Evolutionary conservation across 2,888 invertebrate genomes (phyloP).

Genomic region (Hedychridium roseum): DNA sequence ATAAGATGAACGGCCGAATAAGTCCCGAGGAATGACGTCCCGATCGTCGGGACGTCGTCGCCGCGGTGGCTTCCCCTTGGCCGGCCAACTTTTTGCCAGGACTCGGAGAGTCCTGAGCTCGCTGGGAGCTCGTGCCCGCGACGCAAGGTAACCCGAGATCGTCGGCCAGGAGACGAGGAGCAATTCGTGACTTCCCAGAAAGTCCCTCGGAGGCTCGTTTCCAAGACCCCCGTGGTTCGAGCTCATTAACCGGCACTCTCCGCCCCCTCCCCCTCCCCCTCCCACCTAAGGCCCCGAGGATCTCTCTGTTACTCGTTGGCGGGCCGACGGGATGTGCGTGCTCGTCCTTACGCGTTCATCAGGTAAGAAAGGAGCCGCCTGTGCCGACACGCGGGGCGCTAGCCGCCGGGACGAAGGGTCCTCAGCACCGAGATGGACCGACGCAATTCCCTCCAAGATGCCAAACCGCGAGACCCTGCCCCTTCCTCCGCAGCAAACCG

Average conservation of each 20-base stretch:
- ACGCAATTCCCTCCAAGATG: too few relatives aligned
- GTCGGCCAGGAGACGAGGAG: conserved; percentile 22
- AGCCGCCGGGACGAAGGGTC: conserved; percentile 53
- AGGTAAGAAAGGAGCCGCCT: conserved; percentile 64
- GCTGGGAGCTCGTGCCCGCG: too few relatives aligned
- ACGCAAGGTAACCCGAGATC: conserved; percentile 30
- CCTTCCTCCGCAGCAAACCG: too few relatives aligned
- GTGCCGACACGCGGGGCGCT: conserved; percentile 63
- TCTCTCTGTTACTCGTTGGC: conserved; percentile 40
- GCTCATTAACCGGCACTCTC: conserved; percentile 61
- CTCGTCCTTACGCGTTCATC: conserved; percentile 46
- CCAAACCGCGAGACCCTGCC: too few relatives aligned
- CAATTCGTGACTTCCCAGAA: conserved; percentile 47
- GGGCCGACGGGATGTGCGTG: conserved; percentile 38
- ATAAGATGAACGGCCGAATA: conserved; percentile 6
- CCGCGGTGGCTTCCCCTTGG: too few relatives aligned
- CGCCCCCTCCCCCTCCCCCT: conserved; percentile 28
- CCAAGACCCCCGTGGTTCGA: conserved; percentile 56
- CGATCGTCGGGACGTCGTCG: conserved; percentile 24
- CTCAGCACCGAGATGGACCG: too few relatives aligned
- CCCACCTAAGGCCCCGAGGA: conserved; percentile 16
- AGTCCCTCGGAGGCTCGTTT: conserved; percentile 26
- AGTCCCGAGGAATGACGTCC: conserved; percentile 18
- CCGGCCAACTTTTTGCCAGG: too few relatives aligned
- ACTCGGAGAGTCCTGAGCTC: too few relatives aligned